Base-by-base conservation (phyloP, 2,797 vertebrate genomes). In the Brachyrhaphis roseni region DNA sequence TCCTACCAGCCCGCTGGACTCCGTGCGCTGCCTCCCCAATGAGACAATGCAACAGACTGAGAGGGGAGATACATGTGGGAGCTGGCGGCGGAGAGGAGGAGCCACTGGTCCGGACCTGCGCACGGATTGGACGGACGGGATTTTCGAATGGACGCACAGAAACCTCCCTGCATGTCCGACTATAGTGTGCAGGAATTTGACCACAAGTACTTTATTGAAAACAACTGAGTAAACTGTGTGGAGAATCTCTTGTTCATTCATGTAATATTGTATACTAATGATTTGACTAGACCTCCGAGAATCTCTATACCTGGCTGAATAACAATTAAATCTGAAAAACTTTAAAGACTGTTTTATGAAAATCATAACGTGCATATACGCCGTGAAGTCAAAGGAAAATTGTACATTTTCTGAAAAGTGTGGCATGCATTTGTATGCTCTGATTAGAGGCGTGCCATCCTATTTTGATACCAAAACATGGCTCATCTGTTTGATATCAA, bases 141-240 rank as follows among this genome's bases (percentile, higher is more conserved):
- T 95, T 93, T 96, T 96, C 93, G 94, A 96, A 96, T 46, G 83
- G 78, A 90, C 73, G 79, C 79, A 66, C 72, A 77, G 80, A 68
- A 78, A 80, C 78, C 51, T 79, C 71, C 75, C 34, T 4, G n/a
- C 45, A 23, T 68, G 77, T 74, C 82, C 81, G 84, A 84, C 71
- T 84, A 78, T 5, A 62, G 43, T 13, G 47, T 26, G 15, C 71
- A 78, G 55, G 62, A 62, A 64, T 64, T 36, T 64, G 59, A 34
- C 59, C 59, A 18, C 15, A 31, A 62, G 55, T 31, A 2, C 2
- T 57, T 57, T 5, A 57, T 28, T 28, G 11, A 13, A 31, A 59
- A 64, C 18, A 36, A 10, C 62, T 0, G 16, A 18, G 15, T 20
- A 20, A 66, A 39, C 62, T 23, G 62, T 66, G 4, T 66, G 16